Evolutionary conservation across 1,140 invertebrate genomes (phyloP).

Genomic region (Drosophila watanabei): DNA sequence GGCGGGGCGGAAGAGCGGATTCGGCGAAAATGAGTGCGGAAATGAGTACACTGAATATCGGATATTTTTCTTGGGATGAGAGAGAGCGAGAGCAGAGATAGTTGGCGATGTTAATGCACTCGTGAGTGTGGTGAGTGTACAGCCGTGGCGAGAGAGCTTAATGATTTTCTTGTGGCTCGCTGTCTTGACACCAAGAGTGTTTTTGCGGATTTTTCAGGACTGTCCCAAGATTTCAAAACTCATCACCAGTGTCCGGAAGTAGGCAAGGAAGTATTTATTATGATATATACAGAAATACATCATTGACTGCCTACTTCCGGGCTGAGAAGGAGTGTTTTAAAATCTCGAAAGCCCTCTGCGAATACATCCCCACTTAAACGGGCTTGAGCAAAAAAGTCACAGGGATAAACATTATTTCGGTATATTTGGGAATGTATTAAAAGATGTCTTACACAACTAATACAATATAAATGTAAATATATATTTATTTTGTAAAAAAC

Average conservation of each 20-base stretch:
- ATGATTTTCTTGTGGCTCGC: constrained; percentile 14
- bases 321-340: not conserved
- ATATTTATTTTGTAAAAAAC: constrained; percentile 53
- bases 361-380: not conserved
- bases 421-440: constrained; percentile 61
- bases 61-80: constrained; percentile 28
- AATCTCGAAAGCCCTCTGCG: not conserved
- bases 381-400: constrained; percentile 23
- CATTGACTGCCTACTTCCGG: not conserved
- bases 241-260: not conserved
- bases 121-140: constrained; percentile 40
- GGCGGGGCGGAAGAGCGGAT: constrained; percentile 10
- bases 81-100: constrained; percentile 11
- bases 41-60: constrained; percentile 33
- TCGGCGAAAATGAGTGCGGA: constrained; percentile 36
- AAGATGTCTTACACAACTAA: constrained; percentile 64
- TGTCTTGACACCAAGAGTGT: constrained; percentile 43
- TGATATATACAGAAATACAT: constrained; percentile 17
- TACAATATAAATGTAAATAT: constrained; percentile 59
- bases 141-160: constrained; percentile 13
- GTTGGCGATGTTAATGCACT: constrained; percentile 34
- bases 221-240: constrained; percentile 7
- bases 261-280: constrained; percentile 8
- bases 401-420: constrained; percentile 29
- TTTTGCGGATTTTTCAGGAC: not conserved